A percentile compares a stretch with the other conserved stretches of the same genome.
Evolutionary conservation across 1,140 invertebrate species (phyloP).

Genomic region (Atta cephalotes): DNA sequence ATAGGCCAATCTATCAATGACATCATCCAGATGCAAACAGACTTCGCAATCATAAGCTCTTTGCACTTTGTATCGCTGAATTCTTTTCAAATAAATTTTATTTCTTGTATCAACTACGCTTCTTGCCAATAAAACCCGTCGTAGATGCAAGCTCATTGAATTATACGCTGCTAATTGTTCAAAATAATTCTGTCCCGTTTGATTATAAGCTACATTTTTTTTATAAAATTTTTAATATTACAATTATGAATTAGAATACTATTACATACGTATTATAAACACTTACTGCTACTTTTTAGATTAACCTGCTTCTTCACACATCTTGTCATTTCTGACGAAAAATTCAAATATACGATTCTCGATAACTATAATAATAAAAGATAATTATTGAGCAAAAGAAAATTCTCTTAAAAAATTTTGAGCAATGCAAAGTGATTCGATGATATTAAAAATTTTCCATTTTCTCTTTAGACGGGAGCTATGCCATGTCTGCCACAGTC

Average conservation of each 20-base stretch:
- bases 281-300: conserved; percentile 82
- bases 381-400: not conserved
- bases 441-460: conserved; percentile 53
- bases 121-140: conserved; percentile 81
- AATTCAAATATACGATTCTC: conserved; percentile 6
- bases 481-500: conserved; percentile 23
- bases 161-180: conserved; percentile 83
- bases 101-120: conserved; percentile 82
- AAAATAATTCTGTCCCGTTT: conserved; percentile 81
- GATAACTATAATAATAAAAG: not conserved
- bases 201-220: conserved; percentile 78
- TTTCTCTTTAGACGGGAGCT: not conserved
- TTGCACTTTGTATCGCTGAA: conserved; percentile 70
- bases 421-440: not conserved
- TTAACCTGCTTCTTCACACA: conserved; percentile 72
- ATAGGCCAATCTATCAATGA: conserved; percentile 82
- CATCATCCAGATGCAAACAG: conserved; percentile 69
- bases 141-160: conserved; percentile 81
- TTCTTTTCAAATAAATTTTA: conserved; percentile 74
- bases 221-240: conserved; percentile 34
- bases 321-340: conserved; percentile 77
- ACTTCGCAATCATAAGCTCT: conserved; percentile 56
- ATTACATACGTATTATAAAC: not conserved
- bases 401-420: conserved; percentile 42
- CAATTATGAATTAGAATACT: conserved; percentile 27